Evolutionary conservation across 1,140 invertebrate genomes (phyloP).

Genomic region (Bactericera cockerelli): DNA sequence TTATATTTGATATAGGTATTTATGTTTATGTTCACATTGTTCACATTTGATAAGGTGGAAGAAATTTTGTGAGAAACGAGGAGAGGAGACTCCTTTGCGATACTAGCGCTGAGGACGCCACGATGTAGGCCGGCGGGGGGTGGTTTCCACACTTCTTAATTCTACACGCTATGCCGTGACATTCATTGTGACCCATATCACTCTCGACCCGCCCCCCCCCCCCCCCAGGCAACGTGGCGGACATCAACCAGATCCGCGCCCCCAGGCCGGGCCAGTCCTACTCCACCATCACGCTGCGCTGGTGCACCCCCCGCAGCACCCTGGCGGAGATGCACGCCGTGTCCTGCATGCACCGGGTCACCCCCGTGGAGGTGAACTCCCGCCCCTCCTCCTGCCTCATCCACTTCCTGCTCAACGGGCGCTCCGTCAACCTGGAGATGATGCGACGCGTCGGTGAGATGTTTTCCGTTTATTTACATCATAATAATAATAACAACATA

Average conservation of each 20-base stretch:
- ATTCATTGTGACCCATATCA: too few relatives aligned
- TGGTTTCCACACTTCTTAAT: too few relatives aligned
- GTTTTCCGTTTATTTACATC: too few relatives aligned
- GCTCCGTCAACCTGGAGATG: constrained; percentile 90
- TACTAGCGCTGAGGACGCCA: too few relatives aligned
- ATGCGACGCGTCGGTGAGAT: constrained; percentile 35
- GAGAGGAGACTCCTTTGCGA: too few relatives aligned
- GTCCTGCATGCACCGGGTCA: constrained; percentile 71
- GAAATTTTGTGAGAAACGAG: too few relatives aligned
- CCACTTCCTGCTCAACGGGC: constrained; percentile 85
- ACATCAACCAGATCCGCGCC: constrained; percentile 26
- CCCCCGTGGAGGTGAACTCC: constrained; percentile 86
- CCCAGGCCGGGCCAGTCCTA: constrained; percentile 48
- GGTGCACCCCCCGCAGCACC: constrained; percentile 77
- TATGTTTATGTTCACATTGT: too few relatives aligned
- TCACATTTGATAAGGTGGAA: too few relatives aligned
- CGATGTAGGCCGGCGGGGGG: too few relatives aligned
- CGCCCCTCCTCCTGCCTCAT: constrained; percentile 90
- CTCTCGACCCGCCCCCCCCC: too few relatives aligned
- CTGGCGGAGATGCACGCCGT: constrained; percentile 62
- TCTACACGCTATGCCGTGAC: too few relatives aligned
- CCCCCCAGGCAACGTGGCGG: constrained; percentile 22
- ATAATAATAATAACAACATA: constrained; percentile 9
- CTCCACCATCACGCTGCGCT: constrained; percentile 74
- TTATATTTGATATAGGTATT: too few relatives aligned